Evolutionary conservation across 2,113 vertebrate species (phyloP).

Genomic region (Apeltes quadracus): DNA sequence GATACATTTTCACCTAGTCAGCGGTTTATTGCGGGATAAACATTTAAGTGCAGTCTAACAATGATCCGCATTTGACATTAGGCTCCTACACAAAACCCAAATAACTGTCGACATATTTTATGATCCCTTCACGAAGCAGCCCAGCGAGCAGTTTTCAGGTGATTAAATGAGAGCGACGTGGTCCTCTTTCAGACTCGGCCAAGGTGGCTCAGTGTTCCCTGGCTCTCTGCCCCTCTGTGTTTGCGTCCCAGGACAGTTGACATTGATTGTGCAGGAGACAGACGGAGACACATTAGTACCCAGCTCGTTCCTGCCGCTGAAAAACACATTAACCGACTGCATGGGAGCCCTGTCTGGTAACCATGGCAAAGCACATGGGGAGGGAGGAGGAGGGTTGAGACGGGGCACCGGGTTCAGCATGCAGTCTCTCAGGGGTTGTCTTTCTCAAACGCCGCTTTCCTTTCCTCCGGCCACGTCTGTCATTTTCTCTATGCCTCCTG

Average conservation of each 20-base stretch:
- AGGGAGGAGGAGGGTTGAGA: conserved; percentile 52
- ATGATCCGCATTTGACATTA: conserved; percentile 20
- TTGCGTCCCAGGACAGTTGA: conserved; percentile 76
- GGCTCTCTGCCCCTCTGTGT: conserved; percentile 60
- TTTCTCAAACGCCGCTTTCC: conserved; percentile 66
- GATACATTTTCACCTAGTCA: conserved; percentile 1
- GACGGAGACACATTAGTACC: conserved; percentile 81
- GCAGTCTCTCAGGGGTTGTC: conserved; percentile 69
- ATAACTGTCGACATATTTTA: background rate
- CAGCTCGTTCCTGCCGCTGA: conserved; percentile 75
- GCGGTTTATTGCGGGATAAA: background rate
- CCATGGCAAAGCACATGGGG: conserved; percentile 77
- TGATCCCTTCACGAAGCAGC: background rate
- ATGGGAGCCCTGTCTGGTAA: conserved; percentile 80
- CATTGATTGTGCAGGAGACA: conserved; percentile 78
- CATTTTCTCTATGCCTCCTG: conserved; percentile 59
- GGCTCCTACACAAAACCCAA: background rate
- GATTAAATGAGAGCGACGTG: conserved; percentile 36
- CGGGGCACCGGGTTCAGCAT: conserved; percentile 72
- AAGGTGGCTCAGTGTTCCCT: conserved; percentile 52
- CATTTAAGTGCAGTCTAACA: background rate
- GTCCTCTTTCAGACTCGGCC: conserved; percentile 40
- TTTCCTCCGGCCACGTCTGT: conserved; percentile 71
- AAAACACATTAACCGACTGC: conserved; percentile 81
- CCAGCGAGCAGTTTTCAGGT: conserved; percentile 16